Evolutionary conservation across 2,888 invertebrate species (phyloP).

Genomic region (Dolichomitus sp.): DNA sequence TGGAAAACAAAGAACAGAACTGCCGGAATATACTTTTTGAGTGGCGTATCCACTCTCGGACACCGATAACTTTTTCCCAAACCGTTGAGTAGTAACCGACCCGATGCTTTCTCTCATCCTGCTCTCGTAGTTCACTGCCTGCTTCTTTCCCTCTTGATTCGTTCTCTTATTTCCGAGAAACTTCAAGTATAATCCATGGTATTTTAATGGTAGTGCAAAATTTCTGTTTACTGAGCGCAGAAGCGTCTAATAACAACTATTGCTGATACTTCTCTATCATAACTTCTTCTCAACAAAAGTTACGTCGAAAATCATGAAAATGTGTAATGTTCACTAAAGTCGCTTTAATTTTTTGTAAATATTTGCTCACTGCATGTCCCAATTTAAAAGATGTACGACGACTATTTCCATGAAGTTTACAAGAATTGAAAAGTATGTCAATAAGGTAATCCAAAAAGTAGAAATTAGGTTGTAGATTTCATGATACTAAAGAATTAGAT

Average conservation of each 20-base stretch:
- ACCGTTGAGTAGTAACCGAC: constrained; percentile 52
- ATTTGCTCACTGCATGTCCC: neutral
- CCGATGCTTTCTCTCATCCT: constrained; percentile 32
- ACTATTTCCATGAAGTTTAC: neutral
- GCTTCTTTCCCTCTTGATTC: constrained; percentile 54
- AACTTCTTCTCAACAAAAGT: constrained; percentile 3
- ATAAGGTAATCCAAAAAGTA: neutral
- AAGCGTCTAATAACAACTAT: constrained; percentile 33
- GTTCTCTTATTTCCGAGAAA: constrained; percentile 22
- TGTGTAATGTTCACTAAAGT: neutral
- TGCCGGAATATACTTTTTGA: constrained; percentile 49
- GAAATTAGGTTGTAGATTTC: neutral
- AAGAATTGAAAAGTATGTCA: neutral
- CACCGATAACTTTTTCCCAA: constrained; percentile 58
- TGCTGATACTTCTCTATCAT: constrained; percentile 26
- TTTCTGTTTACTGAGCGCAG: constrained; percentile 31
- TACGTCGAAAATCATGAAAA: neutral
- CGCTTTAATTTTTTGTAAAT: neutral
- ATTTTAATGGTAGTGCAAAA: constrained; percentile 48
- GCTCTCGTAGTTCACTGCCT: constrained; percentile 44
- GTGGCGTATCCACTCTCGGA: constrained; percentile 53
- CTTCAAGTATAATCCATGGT: constrained; percentile 54
- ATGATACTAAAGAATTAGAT: neutral
- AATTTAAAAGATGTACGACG: too few species aligned
- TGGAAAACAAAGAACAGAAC: constrained; percentile 26